Evolutionary conservation across 2,113 vertebrate species (phyloP), one percentile per base, ranked within the genome.

Genomic region (Gadus chalcogrammus): DNA sequence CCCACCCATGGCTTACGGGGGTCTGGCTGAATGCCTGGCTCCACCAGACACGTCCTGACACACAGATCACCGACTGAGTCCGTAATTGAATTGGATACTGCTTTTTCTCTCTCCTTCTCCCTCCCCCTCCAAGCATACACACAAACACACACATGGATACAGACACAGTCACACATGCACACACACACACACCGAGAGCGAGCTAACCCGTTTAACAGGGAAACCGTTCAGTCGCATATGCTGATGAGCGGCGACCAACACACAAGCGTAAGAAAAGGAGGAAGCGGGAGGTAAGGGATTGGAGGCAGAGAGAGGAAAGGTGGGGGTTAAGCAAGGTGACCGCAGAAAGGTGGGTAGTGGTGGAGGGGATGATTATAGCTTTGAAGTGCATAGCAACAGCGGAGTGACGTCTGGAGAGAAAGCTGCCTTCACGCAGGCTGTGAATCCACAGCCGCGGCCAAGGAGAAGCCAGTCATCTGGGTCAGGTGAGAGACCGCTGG

Each of bases 51-150:
- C 31, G 31, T 35, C 31, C 31, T 35, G 31, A 35, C 31, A 64
- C 31, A 70, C 73, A 81, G 74, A 81, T 42, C 65, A 38, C 67
- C 6, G 69, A 60, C 68, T 68, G 66, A 38, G 38, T 8, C 3
- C 12, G 68, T 79, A 69, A 81, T 76, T 74, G 64, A 78, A 79
- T 80, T 77, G 60, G 75, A 77, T 79, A 59, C 71, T 64, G 31
- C 42, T 48, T 13, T 48, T 13, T 48, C 42, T 42, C 42, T 9
- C 42, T 48, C 42, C 11, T 9, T 48, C 42, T 48, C 42, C 12
- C 42, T 48, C 2, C 12, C 70, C 67, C 65, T 69, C 58, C 38
- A 42, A 42, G 24, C 38, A 42, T 11, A 4, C 38, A 42, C 38
- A 42, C 38, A 42, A 6, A 42, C 38, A 42, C 38, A 42, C 38